Base-by-base conservation (phyloP, 1,140 invertebrate species). In the Drosophila pandora region DNA sequence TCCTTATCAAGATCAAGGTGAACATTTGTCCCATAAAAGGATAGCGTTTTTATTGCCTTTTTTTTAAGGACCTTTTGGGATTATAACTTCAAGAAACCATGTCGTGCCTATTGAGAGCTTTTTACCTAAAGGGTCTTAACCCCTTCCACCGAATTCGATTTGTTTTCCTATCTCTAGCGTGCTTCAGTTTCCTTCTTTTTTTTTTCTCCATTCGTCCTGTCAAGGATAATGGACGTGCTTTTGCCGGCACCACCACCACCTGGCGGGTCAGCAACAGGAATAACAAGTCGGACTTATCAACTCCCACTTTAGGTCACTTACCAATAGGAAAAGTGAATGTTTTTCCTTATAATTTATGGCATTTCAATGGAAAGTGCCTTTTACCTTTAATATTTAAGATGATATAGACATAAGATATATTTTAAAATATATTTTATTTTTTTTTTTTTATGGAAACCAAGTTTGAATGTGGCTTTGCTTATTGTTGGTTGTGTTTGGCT, bases 201-300 rank as follows among this genome's bases (percentile, higher is more conserved):
- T n/a, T n/a, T n/a, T n/a, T 30, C 34, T 37, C 13, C 23, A 28
- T 41, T 53, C 58, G 50, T 62, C 70, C 52, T 73, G 50, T 39
- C 69, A 54, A 76, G 75, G 67, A 49, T 79, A 79, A 83, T 63
- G 41, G 65, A 32, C 48, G 53, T 76, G 72, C 71, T 68, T 58
- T 79, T 70, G 62, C 69, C 53, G 49, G 59, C 64, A 68, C 17
- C 65, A 43, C 57, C 39, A 52, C 57, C 39, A 52, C 37, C 54
- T 6, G 43, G 58, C 52, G 59, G 25, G 63, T 49, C 47, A 43
- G 32, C 59, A 67, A 64, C 47, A 64, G 63, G 59, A 65, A 43
- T 63, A 39, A 23, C 30, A 10, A 23, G 47, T 22, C 13, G 6
- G 41, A 56, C 13, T 60, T 39, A 23, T 32, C 34, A n/a, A 37